These are phyloP conservation scores for Buceros bicornis DNA, from an alignment of 2,797 vertebrate genomes.

Conservation along the genomic window DNA sequence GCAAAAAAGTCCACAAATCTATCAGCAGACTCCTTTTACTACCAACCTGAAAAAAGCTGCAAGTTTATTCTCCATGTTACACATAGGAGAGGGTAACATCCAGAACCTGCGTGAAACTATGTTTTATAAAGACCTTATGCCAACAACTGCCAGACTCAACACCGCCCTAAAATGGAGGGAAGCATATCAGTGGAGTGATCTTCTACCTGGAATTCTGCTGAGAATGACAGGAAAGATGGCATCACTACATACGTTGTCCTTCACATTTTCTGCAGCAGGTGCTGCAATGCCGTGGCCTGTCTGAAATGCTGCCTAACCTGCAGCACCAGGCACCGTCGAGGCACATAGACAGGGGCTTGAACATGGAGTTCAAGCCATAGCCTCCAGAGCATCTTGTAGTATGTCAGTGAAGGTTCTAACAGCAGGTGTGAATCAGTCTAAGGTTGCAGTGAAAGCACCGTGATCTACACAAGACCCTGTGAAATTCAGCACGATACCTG, in stretches of 20 bases:
- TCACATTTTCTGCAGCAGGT: background rate
- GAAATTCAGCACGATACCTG: background rate
- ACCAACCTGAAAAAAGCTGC: background rate
- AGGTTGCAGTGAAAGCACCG: background rate
- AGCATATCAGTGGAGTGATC: background rate
- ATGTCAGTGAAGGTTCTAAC: background rate
- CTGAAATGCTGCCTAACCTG: background rate
- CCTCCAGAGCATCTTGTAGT: background rate
- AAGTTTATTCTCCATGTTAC: background rate
- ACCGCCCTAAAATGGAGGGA: background rate
- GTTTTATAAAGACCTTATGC: background rate
- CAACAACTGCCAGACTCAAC: background rate
- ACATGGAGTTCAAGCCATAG: background rate
- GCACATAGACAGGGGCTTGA: background rate
- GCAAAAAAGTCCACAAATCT: background rate
- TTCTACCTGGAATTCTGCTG: background rate
- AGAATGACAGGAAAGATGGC: background rate
- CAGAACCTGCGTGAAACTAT: background rate
- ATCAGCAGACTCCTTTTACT: background rate
- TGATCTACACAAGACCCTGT: background rate
- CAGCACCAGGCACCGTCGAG: background rate
- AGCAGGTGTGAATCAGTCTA: background rate
- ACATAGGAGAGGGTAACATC: background rate
- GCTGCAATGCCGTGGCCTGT: background rate
- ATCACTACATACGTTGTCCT: background rate